Evolutionary conservation across 2,888 invertebrate species (phyloP), one percentile per base, ranked within the genome.

Genomic region (Poecilus cupreus): DNA sequence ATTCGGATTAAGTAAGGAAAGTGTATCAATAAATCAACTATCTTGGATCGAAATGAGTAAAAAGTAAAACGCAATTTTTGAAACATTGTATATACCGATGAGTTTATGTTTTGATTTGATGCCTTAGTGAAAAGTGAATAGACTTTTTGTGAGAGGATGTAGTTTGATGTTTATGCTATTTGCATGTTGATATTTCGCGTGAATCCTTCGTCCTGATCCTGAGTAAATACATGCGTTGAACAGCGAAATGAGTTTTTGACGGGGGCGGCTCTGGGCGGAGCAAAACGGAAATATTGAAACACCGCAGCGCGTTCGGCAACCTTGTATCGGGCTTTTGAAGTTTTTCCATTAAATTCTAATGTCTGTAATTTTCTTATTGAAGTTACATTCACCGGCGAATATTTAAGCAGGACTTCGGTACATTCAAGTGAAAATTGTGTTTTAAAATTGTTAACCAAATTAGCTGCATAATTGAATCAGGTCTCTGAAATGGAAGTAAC

Each of bases 361-460:
- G 81, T 81, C 81, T 81, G 81, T 81, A 81, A 81, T 81, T 81
- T 81, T 81, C 81, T 81, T 81, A 81, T 81, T 81, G 81, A 81
- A 81, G 81, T 75, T 81, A 81, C 75, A 81, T 81, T 75, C 75
- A 64, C 24, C 74, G 80, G 18, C 80, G 80, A 80, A 80, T 80
- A 80, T 80, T 80, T 74, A 81, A 81, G 75, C 81, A 75, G 32
- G 81, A 60, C 75, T 81, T 81, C 18, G 75, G 81, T 81, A 81
- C 75, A 81, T 81, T 81, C 81, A 75, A 81, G 75, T 75, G 81
- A 81, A 81, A 81, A 81, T 81, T 75, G 60, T 75, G 74, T 57
- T 81, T 81, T 81, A 75, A 81, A 77, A 81, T 81, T 81, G 60
- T 81, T 81, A 81, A 81, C 81, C 81, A 64, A 81, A 81, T 81